Evolutionary conservation across 2,797 vertebrate species (phyloP), one percentile per base, ranked within the genome.

Genomic region (Philypnodon macrostomus): DNA sequence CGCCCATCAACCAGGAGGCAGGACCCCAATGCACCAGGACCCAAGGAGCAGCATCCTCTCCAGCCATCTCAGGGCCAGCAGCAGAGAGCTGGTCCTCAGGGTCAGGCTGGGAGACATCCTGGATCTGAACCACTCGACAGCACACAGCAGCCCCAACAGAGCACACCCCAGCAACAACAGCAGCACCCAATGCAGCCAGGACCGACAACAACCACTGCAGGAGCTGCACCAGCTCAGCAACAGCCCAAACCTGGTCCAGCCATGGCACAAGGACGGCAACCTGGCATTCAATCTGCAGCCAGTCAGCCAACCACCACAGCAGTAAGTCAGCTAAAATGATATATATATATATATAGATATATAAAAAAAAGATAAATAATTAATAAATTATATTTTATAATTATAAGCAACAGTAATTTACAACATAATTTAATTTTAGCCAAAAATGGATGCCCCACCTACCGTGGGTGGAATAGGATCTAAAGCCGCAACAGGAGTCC

Each of bases 381-480:
- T 24, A 9, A 11, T 10, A 35, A 54, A 27, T 24, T n/a, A n/a
- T n/a, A n/a, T n/a, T n/a, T n/a, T n/a, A n/a, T n/a, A n/a, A n/a
- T n/a, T n/a, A n/a, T n/a, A n/a, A n/a, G n/a, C n/a, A n/a, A n/a
- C n/a, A n/a, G n/a, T n/a, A n/a, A n/a, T n/a, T n/a, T n/a, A n/a
- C n/a, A n/a, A n/a, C n/a, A n/a, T n/a, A n/a, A n/a, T n/a, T n/a
- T n/a, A 32, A 64, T 77, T 77, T 33, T 82, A 97, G 94, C 73
- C 77, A 7, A 96, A 94, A 84, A 76, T 79, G 0, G 93, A 96
- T 38, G 70, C 88, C 12, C 40, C 66, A 2, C 84, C 91, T 14
- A 34, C 81, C 6, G 65, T 91, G 72, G 55, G 70, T 52, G 58
- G 66, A 21, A 55, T 79, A 10, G 67, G 87, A 66, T 68, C 85